Base-by-base conservation (phyloP, 1,140 invertebrate genomes). In the Listronotus oregonensis region DNA sequence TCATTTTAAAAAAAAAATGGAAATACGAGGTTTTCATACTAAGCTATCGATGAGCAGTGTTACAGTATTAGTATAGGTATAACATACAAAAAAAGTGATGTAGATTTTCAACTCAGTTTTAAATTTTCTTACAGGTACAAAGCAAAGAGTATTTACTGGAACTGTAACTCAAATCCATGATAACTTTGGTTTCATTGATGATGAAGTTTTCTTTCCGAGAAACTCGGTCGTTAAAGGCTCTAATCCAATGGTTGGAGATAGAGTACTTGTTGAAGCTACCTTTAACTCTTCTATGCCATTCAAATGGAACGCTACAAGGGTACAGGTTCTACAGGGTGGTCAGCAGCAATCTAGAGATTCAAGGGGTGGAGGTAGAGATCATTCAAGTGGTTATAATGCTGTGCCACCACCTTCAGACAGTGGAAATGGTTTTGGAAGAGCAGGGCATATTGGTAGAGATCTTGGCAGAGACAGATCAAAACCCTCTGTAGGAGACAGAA, bases 131-230 rank as follows among this genome's bases (percentile, higher is more conserved):
- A n/a, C n/a, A n/a, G n/a, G n/a, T n/a, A n/a, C n/a, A n/a, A 93
- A 93, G 73, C 92, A 96, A 71, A 84, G 94, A 70, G 93, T 96
- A 31, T 97, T 97, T 78, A 96, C 95, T 27, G 95, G n/a, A 17
- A 92, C 89, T 6, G 91, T 98, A 12, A 97, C 95, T 1, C 97
- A 97, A 83, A 86, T 96, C 32, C 92, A 95, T 78, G 95, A 97
- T 69, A 95, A 95, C 77, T 98, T 97, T 83, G 95, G 96, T 21
- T 97, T 98, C 82, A 93, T 98, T 17, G 95, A 98, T 81, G 95
- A 97, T 76, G 95, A 97, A 83, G 93, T 98, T 3, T 97, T 98
- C n/a, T 98, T 97, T 81, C 94, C 96, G 84, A 91, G 90, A 44
- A 93, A 72, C 83, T 94, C 86, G 76, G 92, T 85, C 78, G 89